Evolutionary conservation across 2,797 vertebrate species (phyloP).

Genomic region (Etheostoma perlongum): DNA sequence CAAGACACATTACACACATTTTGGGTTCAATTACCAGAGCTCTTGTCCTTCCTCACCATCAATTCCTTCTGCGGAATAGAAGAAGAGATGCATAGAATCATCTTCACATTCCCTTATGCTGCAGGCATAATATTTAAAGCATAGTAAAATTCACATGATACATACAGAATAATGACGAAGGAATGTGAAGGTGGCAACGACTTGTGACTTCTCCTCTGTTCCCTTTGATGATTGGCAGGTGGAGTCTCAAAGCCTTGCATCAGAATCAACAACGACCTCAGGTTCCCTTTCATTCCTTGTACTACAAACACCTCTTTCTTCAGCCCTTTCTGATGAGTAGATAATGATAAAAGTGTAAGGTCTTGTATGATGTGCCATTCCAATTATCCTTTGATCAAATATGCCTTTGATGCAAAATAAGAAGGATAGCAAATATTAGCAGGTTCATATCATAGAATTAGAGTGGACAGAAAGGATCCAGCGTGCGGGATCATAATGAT

Average conservation of each 20-base stretch:
- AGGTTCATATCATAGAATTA: slow-evolving; percentile 16
- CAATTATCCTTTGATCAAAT: slow-evolving; percentile 67
- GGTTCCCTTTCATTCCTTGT: slow-evolving; percentile 38
- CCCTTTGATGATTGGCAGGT: slow-evolving; percentile 31
- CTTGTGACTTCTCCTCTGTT: slow-evolving; percentile 32
- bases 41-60: background rate
- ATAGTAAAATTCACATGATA: background rate
- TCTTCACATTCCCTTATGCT: background rate
- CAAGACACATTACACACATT: background rate
- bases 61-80: background rate
- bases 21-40: background rate
- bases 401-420: slow-evolving; percentile 56
- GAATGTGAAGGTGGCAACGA: slow-evolving; percentile 17
- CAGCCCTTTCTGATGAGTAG: slow-evolving; percentile 39
- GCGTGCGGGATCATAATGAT: background rate
- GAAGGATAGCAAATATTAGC: slow-evolving; percentile 31
- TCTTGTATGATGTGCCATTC: slow-evolving; percentile 52
- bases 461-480: slow-evolving; percentile 26
- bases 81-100: background rate
- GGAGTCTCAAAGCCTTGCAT: slow-evolving; percentile 37
- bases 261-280: slow-evolving; percentile 36
- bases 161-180: slow-evolving; percentile 3
- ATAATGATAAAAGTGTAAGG: slow-evolving; percentile 59
- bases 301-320: slow-evolving; percentile 15
- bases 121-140: background rate